Conservation (phyloP, 2,113 vertebrate species). For the Orycteropus afer region DNA sequence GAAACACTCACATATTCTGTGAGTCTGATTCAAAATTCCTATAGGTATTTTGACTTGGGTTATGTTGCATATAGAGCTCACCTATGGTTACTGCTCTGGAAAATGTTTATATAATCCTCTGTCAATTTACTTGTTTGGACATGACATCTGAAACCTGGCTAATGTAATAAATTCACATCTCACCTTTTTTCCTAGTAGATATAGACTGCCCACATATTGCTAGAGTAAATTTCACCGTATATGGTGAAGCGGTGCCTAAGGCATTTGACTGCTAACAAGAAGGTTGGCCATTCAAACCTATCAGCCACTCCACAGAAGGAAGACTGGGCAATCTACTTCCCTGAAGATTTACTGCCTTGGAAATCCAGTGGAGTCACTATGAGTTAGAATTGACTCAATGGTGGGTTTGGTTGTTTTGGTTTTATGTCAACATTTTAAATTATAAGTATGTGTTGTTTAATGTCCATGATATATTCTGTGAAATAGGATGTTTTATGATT, state of each 20-base stretch:
- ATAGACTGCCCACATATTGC: neutral
- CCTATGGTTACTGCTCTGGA: neutral
- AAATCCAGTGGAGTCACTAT: no score
- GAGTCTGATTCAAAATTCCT: conserved; percentile 40
- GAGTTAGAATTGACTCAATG: no score
- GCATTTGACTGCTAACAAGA: no score
- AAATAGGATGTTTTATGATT: no score
- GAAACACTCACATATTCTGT: conserved; percentile 44
- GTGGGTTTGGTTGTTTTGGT: no score
- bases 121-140: neutral
- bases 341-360: no score
- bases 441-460: neutral
- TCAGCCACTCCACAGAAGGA: no score
- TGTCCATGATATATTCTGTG: neutral
- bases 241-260: no score
- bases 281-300: no score
- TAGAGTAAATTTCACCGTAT: neutral
- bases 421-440: neutral
- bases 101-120: neutral
- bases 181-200: neutral
- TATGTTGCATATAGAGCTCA: conserved; percentile 34
- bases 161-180: neutral
- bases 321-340: no score
- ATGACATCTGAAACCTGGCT: neutral
- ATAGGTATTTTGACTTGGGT: conserved; percentile 41